These are phyloP conservation scores for Oryzias dopingdopingensis DNA, from an alignment of 2,797 vertebrate genomes.

Conservation along the genomic window DNA sequence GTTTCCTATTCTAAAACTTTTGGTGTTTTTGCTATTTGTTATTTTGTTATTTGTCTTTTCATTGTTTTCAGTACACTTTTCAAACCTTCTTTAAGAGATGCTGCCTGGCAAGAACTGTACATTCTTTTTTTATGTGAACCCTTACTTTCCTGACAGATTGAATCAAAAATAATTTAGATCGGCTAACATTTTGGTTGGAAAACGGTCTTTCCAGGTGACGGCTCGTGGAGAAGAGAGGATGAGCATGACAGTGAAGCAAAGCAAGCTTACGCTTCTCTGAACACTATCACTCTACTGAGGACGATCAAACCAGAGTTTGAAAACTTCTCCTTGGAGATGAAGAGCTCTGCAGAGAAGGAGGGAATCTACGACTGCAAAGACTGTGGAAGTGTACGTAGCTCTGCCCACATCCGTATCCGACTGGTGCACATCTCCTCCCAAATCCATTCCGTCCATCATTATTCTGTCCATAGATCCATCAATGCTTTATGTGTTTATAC, in stretches of 20 bases:
- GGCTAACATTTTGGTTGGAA: neutral
- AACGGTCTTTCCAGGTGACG: conserved; percentile 81
- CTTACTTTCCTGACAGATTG: neutral
- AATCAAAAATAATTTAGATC: neutral
- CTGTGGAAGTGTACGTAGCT: conserved; percentile 87
- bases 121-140: too few species aligned
- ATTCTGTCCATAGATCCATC: neutral
- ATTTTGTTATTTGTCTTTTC: too few species aligned
- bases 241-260: conserved; percentile 88
- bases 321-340: conserved; percentile 93
- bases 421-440: neutral
- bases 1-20: too few species aligned
- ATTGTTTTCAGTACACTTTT: too few species aligned
- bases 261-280: conserved; percentile 88
- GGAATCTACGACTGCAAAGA: conserved; percentile 75
- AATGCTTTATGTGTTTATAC: too few species aligned
- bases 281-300: conserved; percentile 91
- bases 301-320: conserved; percentile 94
- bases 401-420: conserved; percentile 2
- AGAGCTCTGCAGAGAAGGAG: conserved; percentile 80
- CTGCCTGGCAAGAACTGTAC: too few species aligned
- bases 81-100: too few species aligned
- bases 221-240: conserved; percentile 94
- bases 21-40: too few species aligned
- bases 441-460: neutral